phyloP scores from a whole-genome alignment of 2,888 invertebrate genomes.

The Lasiommata megera region DNA sequence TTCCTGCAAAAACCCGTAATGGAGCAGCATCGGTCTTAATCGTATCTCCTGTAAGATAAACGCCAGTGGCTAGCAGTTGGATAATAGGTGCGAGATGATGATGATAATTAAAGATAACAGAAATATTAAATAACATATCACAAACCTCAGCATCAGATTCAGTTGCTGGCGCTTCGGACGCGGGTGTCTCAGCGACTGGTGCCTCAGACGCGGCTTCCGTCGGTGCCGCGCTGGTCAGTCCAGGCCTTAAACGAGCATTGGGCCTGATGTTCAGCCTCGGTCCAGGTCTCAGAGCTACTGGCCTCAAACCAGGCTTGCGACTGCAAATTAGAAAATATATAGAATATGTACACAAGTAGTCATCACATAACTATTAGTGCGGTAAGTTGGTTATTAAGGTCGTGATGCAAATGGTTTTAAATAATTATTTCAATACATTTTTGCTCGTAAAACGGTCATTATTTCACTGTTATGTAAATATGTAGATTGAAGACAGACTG shows the following conservation, averaged over 20 bases:
- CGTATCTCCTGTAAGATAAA: too few species aligned
- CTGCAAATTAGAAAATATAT: conserved; percentile 38
- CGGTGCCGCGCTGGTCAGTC: conserved; percentile 57
- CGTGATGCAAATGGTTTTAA: not conserved
- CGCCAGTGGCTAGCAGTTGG: too few species aligned
- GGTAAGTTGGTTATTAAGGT: too few species aligned
- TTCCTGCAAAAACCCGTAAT: too few species aligned
- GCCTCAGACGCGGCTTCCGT: conserved; percentile 70
- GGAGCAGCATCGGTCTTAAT: too few species aligned
- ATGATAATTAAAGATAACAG: not conserved
- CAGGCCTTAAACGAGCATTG: conserved; percentile 69
- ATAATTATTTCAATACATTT: not conserved
- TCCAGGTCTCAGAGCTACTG: conserved; percentile 82
- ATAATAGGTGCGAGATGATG: too few species aligned
- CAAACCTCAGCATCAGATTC: conserved; percentile 64
- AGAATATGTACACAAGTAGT: not conserved
- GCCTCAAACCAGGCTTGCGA: conserved; percentile 68
- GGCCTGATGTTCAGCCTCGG: conserved; percentile 82
- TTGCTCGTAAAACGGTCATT: too few species aligned
- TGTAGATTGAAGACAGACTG: too few species aligned
- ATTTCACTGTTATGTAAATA: too few species aligned
- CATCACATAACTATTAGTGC: too few species aligned
- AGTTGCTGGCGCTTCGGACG: conserved; percentile 55
- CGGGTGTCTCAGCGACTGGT: conserved; percentile 58
- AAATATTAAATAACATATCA: too few species aligned